Percentiles rank a stretch among this genome's conserved stretches.
Conservation (phyloP, 2,113 vertebrate species). For the Grantiella picta region DNA sequence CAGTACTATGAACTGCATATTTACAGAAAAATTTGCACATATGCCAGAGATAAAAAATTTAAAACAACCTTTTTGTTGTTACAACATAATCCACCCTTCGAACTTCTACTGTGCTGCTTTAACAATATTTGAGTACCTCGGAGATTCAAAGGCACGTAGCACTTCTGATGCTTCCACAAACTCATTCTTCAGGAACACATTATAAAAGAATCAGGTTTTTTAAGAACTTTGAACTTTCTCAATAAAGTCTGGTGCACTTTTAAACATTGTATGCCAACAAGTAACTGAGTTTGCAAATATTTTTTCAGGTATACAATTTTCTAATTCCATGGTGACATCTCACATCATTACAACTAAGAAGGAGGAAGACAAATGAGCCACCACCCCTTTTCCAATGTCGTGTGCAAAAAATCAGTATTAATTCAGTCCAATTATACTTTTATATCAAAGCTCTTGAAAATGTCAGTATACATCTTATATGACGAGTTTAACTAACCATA, state of each 20-base stretch:
- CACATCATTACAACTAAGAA: not conserved
- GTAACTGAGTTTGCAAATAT: not conserved
- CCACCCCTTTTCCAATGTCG: not conserved
- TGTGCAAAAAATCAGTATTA: not conserved
- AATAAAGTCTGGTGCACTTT: not conserved
- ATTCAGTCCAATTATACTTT: not conserved
- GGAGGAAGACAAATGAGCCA: not conserved
- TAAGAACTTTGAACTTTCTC: not conserved
- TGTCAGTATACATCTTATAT: slow-evolving; percentile 4
- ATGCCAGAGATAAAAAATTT: not conserved
- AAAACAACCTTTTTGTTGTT: not conserved
- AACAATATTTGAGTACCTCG: not conserved
- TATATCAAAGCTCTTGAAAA: not conserved
- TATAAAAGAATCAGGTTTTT: not conserved
- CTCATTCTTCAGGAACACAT: not conserved
- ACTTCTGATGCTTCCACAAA: not conserved
- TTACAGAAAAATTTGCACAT: not conserved
- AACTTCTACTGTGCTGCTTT: not conserved
- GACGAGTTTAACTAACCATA: slow-evolving; percentile 67
- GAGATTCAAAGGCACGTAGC: not conserved
- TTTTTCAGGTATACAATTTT: not conserved
- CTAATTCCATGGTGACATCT: not conserved
- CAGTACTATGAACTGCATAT: not conserved
- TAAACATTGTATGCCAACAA: not conserved
- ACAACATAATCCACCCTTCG: not conserved